Percentiles rank a stretch among this genome's conserved stretches.
Evolutionary conservation across 2,888 invertebrate species (phyloP).

Genomic region (Psylliodes chrysocephalus): DNA sequence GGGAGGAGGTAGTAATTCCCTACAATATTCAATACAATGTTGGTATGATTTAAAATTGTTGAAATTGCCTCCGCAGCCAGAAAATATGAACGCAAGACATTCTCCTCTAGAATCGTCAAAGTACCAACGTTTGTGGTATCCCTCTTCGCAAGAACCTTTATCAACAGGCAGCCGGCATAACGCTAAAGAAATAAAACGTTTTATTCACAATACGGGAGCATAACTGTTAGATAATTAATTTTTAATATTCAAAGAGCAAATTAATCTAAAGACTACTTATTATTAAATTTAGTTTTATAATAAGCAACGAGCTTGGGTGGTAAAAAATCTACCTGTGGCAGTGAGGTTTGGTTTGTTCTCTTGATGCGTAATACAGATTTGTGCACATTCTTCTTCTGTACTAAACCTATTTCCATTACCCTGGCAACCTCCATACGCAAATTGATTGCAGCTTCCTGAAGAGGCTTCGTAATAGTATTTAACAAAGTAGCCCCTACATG

Average conservation of each 20-base stretch:
- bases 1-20: slow-evolving; percentile 54
- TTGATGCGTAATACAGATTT: slow-evolving; percentile 73
- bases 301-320: too few species aligned
- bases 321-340: slow-evolving; percentile 52
- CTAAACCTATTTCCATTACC: slow-evolving; percentile 89
- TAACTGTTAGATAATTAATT: slow-evolving; percentile 1
- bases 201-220: slow-evolving; percentile 24
- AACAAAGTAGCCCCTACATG: slow-evolving; percentile 73
- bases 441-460: slow-evolving; percentile 73
- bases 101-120: slow-evolving; percentile 75
- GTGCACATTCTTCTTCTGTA: slow-evolving; percentile 77
- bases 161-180: slow-evolving; percentile 74
- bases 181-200: slow-evolving; percentile 60
- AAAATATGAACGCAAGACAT: slow-evolving; percentile 84
- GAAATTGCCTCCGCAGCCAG: slow-evolving; percentile 87
- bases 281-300: neutral
- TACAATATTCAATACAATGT: slow-evolving; percentile 74
- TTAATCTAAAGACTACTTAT: neutral
- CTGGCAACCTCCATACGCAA: slow-evolving; percentile 83
- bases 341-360: slow-evolving; percentile 64
- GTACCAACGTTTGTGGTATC: slow-evolving; percentile 74
- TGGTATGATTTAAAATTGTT: slow-evolving; percentile 84
- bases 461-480: slow-evolving; percentile 78
- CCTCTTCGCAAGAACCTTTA: slow-evolving; percentile 70
- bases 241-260: neutral